Percentiles rank a stretch among this genome's conserved stretches.
These are phyloP conservation scores for Pterocles burchelli DNA, from an alignment of 2,113 vertebrate species.

Conservation along the genomic window DNA sequence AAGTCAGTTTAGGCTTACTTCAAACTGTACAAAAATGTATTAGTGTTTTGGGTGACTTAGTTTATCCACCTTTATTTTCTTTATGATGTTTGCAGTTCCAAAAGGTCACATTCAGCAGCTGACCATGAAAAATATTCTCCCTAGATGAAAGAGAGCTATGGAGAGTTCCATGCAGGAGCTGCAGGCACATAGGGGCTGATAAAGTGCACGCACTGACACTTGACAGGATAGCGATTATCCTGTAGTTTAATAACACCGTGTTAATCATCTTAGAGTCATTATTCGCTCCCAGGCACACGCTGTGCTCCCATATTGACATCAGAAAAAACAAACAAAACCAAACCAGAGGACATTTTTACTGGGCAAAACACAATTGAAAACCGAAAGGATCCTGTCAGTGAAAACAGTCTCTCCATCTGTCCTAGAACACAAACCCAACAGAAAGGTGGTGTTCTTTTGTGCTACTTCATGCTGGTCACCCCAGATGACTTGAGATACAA, in stretches of 20 bases:
- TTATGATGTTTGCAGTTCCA: not conserved
- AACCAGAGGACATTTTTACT: not conserved
- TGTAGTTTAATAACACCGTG: conserved; percentile 56
- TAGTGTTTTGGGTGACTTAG: not conserved
- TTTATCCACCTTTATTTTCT: not conserved
- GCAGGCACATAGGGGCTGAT: conserved; percentile 6
- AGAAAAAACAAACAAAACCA: not conserved
- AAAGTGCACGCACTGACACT: conserved; percentile 29
- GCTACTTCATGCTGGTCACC: not conserved
- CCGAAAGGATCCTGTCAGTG: not conserved
- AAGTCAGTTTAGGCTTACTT: not conserved
- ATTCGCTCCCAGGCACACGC: not conserved
- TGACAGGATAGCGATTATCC: conserved; percentile 56
- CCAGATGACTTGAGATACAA: not conserved
- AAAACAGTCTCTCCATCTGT: not conserved
- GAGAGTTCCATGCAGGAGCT: not conserved
- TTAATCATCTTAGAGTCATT: conserved; percentile 57
- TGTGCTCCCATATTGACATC: not conserved
- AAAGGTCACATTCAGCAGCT: conserved; percentile 9
- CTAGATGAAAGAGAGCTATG: not conserved
- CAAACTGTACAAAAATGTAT: not conserved
- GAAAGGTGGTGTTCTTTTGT: not conserved
- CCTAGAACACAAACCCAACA: not conserved
- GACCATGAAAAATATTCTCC: not conserved
- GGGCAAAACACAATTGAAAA: not conserved